A percentile compares a stretch with the other conserved stretches of the same genome.
These are phyloP conservation scores for Nephrocerus scutellatus DNA, from an alignment of 2,888 invertebrate species.

Conservation along the genomic window DNA sequence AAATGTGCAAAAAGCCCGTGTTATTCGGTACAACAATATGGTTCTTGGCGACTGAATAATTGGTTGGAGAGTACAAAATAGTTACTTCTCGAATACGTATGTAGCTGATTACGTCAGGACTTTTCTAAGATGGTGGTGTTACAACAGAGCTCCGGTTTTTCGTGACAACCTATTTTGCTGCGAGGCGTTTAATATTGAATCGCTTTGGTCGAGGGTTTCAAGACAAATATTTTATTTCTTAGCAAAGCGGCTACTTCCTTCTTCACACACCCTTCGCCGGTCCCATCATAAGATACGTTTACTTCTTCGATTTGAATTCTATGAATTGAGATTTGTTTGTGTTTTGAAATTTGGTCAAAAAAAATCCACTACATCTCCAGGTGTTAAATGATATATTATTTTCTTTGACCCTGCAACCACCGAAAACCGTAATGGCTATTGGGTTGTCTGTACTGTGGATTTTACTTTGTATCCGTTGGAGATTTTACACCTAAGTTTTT, in stretches of 20 bases:
- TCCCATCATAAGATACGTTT: constrained; percentile 5
- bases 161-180: constrained; percentile 14
- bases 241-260: constrained; percentile 16
- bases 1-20: constrained; percentile 24
- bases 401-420: constrained; percentile 47
- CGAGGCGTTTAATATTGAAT: constrained; percentile 27
- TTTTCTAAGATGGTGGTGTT: too few species aligned
- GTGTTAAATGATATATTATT: constrained; percentile 48
- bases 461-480: constrained; percentile 43
- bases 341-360: constrained; percentile 34
- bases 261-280: constrained; percentile 17
- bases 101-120: too few species aligned
- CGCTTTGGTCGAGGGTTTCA: constrained; percentile 28
- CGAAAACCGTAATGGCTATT: constrained; percentile 19
- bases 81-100: constrained; percentile 21
- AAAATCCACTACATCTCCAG: constrained; percentile 33
- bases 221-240: constrained; percentile 40
- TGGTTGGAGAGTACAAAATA: constrained; percentile 17
- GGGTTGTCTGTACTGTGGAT: constrained; percentile 41
- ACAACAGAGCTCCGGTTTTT: too few species aligned
- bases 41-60: constrained; percentile 17
- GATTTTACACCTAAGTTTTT: constrained; percentile 42
- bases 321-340: constrained; percentile 10
- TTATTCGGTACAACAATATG: constrained; percentile 5
- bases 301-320: constrained; percentile 20